These are phyloP conservation scores for Trichonephila inaurata DNA, from an alignment of 1,140 invertebrate species.

Conservation along the genomic window DNA sequence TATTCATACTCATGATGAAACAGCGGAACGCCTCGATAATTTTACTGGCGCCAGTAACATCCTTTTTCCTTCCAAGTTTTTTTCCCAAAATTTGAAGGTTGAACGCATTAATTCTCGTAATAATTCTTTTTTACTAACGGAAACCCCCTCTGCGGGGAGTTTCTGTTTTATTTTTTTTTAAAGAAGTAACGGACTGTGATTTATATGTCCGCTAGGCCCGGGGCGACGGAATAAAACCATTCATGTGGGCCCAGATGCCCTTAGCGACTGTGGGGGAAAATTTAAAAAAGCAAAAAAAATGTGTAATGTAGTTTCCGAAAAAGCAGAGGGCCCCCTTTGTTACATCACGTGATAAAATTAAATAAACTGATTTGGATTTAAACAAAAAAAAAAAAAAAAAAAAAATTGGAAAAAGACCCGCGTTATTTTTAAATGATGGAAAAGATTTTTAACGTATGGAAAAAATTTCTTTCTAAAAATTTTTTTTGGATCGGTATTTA, in stretches of 20 bases:
- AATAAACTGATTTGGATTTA: not conserved
- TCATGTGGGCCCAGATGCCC: conserved; percentile 64
- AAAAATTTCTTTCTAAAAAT: not conserved
- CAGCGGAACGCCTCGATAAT: not conserved
- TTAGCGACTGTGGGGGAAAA: not conserved
- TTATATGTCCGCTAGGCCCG: conserved; percentile 43
- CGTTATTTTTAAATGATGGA: not conserved
- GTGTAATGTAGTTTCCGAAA: not conserved
- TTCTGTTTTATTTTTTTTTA: conserved; percentile 40
- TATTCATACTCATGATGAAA: not conserved
- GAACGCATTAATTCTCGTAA: conserved; percentile 17
- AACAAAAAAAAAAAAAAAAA: no score
- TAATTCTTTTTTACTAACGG: conserved; percentile 52
- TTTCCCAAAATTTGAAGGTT: not conserved
- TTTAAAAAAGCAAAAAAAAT: not conserved
- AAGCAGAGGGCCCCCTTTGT: not conserved
- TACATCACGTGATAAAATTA: not conserved
- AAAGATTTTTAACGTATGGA: not conserved
- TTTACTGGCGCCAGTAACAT: not conserved
- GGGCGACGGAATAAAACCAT: conserved; percentile 52
- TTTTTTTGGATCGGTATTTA: no score
- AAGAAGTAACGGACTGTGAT: conserved; percentile 27
- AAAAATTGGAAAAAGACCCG: no score
- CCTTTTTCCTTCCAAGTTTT: not conserved
- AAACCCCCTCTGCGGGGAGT: not conserved